A percentile compares a stretch with the other conserved stretches of the same genome.
These are phyloP conservation scores for Lophotis ruficrista DNA, from an alignment of 2,113 vertebrate species.

Conservation along the genomic window DNA sequence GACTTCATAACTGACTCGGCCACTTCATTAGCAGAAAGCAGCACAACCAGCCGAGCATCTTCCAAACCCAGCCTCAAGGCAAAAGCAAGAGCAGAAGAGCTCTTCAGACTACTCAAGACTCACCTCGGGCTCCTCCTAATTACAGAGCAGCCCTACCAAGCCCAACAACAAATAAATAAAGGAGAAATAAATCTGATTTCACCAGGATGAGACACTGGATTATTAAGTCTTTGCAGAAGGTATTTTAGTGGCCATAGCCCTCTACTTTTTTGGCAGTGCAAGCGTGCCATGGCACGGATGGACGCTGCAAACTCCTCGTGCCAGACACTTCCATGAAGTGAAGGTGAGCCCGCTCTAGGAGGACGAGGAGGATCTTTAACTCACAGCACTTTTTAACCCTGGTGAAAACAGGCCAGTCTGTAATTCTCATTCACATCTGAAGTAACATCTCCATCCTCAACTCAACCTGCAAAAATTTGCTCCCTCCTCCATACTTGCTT, in stretches of 20 bases:
- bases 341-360: not conserved
- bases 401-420: accelerated
- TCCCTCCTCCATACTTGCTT: accelerated
- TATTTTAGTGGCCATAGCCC: accelerated
- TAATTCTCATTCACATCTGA: not conserved
- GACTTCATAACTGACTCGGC: not conserved
- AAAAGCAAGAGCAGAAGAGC: not conserved
- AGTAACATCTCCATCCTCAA: not conserved
- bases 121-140: not conserved
- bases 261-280: accelerated
- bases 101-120: not conserved
- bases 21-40: not conserved
- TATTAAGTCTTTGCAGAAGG: not conserved
- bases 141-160: not conserved
- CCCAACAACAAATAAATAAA: not conserved
- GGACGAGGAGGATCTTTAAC: not conserved
- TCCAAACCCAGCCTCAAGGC: not conserved
- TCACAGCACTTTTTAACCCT: not conserved
- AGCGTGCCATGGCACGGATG: accelerated
- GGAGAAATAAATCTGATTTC: not conserved
- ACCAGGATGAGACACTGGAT: not conserved
- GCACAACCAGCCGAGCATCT: not conserved
- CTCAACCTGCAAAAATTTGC: not conserved
- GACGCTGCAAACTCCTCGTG: not conserved
- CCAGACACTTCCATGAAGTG: not conserved